Evolutionary conservation across 2,113 vertebrate species (phyloP).

Genomic region (Phaetusa simplex): DNA sequence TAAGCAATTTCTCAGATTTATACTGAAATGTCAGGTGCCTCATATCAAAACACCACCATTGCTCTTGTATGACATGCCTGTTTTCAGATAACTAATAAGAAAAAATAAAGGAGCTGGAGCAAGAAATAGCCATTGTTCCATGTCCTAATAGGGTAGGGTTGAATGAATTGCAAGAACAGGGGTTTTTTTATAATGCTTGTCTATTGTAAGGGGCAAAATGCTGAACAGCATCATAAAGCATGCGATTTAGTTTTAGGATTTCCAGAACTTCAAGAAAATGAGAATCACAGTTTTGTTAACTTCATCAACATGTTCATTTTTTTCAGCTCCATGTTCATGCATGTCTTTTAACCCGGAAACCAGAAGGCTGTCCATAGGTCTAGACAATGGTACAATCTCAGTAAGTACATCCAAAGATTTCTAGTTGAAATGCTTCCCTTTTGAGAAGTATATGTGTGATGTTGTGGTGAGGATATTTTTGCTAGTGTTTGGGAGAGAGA

Average conservation of each 20-base stretch:
- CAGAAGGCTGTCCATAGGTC: slow-evolving; percentile 92
- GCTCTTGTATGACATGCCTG: background rate
- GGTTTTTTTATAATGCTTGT: background rate
- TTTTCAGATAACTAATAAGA: background rate
- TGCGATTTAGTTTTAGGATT: slow-evolving; percentile 47
- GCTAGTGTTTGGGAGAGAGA: slow-evolving; percentile 2
- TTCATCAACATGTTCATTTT: slow-evolving; percentile 81
- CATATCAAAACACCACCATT: background rate
- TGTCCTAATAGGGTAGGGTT: background rate
- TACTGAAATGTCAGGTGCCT: background rate
- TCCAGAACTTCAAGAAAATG: slow-evolving; percentile 52
- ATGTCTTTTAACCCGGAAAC: slow-evolving; percentile 99
- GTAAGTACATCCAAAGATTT: slow-evolving; percentile 86
- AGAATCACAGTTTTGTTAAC: slow-evolving; percentile 73
- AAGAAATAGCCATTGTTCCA: background rate
- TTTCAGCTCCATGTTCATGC: slow-evolving; percentile 92
- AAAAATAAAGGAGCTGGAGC: background rate
- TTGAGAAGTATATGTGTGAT: slow-evolving; percentile 49
- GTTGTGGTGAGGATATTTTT: slow-evolving; percentile 56
- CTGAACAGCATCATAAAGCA: background rate
- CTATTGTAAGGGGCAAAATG: background rate
- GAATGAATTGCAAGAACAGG: slow-evolving; percentile 29
- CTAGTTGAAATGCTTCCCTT: slow-evolving; percentile 70
- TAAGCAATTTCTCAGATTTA: background rate
- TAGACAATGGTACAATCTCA: slow-evolving; percentile 93